These are phyloP conservation scores for Schizothorax lantsangensis DNA, from an alignment of 2,797 vertebrate species.

Conservation along the genomic window DNA sequence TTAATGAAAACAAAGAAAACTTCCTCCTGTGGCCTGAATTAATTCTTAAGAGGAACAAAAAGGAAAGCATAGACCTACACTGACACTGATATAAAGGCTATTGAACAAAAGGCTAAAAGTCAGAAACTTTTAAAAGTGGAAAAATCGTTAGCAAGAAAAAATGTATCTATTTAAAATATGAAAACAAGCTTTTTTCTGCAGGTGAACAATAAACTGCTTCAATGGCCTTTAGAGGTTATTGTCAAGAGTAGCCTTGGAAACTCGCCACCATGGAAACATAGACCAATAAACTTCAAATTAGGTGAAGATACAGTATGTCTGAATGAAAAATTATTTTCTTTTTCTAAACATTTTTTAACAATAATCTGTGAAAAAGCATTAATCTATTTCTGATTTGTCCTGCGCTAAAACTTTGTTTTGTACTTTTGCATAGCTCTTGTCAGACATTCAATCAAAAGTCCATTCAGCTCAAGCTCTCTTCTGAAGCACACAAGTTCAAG, in stretches of 20 bases:
- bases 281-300: constrained; percentile 5
- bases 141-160: not conserved
- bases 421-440: not conserved
- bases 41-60: not conserved
- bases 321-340: not conserved
- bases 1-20: not conserved
- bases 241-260: constrained; percentile 31
- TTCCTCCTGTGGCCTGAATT: not conserved
- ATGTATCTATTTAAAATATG: not conserved
- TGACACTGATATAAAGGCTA: not conserved
- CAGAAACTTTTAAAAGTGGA: not conserved
- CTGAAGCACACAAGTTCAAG: not conserved
- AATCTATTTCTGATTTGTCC: not conserved
- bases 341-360: constrained; percentile 6
- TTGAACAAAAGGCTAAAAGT: constrained; percentile 4
- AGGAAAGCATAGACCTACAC: not conserved
- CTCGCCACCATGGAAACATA: constrained; percentile 12
- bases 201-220: constrained; percentile 21
- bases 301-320: not conserved
- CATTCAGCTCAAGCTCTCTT: constrained; percentile 1
- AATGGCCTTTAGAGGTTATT: constrained; percentile 13
- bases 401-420: not conserved
- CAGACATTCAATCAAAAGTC: constrained; percentile 19
- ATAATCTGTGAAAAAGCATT: not conserved
- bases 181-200: constrained; percentile 8